Conservation (phyloP, 2,888 invertebrate species). For the Lithophane leautieri region DNA sequence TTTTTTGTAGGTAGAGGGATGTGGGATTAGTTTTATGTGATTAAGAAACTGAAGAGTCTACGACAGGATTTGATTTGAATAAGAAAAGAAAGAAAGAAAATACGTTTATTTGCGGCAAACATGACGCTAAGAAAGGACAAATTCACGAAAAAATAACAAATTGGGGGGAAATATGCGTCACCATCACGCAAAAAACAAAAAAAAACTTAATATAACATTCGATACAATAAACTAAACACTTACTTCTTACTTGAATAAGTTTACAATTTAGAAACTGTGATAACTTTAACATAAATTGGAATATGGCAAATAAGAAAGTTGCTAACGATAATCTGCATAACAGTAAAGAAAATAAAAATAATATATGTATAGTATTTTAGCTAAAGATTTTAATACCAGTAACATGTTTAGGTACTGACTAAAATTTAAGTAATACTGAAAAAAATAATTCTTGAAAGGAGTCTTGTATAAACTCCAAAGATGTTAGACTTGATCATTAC, state of each 20-base stretch:
- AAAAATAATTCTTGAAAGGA: background rate
- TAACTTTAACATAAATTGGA: background rate
- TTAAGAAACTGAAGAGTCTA: background rate
- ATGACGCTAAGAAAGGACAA: too few species aligned
- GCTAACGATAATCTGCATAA: background rate
- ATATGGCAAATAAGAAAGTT: background rate
- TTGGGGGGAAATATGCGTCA: too few species aligned
- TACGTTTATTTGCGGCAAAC: too few species aligned
- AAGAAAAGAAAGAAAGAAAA: too few species aligned
- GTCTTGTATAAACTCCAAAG: background rate
- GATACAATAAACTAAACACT: too few species aligned
- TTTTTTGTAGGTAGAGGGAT: conserved; percentile 4
- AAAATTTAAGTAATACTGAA: background rate
- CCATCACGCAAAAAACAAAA: too few species aligned
- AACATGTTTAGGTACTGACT: background rate
- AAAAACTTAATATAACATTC: too few species aligned
- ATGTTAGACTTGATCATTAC: background rate
- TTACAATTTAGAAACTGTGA: background rate
- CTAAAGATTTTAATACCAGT: background rate
- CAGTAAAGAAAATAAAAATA: background rate
- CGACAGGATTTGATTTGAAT: background rate
- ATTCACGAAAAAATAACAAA: too few species aligned
- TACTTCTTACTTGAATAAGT: background rate
- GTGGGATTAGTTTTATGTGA: background rate
- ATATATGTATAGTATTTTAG: background rate